These are phyloP conservation scores for Troilus luridus DNA, from an alignment of 2,888 invertebrate genomes.

Conservation along the genomic window DNA sequence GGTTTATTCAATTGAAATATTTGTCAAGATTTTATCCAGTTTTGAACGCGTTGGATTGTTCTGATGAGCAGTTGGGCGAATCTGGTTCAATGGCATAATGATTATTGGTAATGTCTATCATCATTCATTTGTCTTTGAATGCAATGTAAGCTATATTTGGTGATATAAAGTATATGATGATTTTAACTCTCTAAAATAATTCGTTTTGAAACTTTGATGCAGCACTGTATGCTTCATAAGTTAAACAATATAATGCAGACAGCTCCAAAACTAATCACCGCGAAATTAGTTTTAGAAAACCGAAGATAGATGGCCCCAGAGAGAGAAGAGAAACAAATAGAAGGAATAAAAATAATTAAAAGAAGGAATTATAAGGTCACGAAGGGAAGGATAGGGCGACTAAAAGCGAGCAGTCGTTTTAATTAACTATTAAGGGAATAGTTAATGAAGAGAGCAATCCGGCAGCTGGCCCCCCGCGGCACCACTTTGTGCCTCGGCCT, in stretches of 20 bases:
- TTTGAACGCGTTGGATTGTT: too few species aligned
- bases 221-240: neutral
- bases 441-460: neutral
- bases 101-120: too few species aligned
- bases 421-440: neutral
- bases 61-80: too few species aligned
- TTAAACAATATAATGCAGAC: neutral
- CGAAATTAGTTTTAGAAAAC: neutral
- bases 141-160: too few species aligned
- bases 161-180: too few species aligned
- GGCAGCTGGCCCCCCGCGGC: neutral
- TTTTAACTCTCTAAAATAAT: too few species aligned
- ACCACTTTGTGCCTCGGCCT: neutral
- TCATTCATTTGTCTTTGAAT: too few species aligned
- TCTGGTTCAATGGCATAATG: too few species aligned
- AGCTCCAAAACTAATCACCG: neutral
- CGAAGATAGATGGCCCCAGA: neutral
- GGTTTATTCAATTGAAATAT: neutral
- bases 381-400: neutral
- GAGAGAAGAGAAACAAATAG: neutral
- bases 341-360: neutral
- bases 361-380: neutral
- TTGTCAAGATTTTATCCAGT: too few species aligned
- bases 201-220: neutral
- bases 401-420: neutral